Percentiles rank a stretch among this genome's conserved stretches.
These are phyloP conservation scores for Urocynchramus pylzowi DNA, from an alignment of 2,113 vertebrate species.

Conservation along the genomic window DNA sequence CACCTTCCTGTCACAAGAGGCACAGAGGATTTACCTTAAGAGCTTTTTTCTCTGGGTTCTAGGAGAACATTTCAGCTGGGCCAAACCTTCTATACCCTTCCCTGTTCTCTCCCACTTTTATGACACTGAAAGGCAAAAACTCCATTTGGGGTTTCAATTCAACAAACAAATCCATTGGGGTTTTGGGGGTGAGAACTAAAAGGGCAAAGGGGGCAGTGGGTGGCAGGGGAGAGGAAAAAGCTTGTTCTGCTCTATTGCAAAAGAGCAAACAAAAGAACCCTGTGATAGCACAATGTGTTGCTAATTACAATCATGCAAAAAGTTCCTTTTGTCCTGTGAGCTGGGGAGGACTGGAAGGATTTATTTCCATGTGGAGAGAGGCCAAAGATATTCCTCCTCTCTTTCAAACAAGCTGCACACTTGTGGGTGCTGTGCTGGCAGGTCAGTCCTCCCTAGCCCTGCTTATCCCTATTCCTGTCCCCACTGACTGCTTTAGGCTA, in stretches of 20 bases:
- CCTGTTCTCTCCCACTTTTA: background rate
- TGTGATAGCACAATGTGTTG: conserved; percentile 57
- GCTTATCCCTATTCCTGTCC: background rate
- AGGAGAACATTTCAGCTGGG: background rate
- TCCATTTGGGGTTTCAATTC: background rate
- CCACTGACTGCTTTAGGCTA: background rate
- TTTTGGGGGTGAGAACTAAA: background rate
- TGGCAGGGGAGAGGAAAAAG: conserved; percentile 10
- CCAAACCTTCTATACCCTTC: background rate
- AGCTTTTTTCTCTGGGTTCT: background rate
- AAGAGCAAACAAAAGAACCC: conserved; percentile 51
- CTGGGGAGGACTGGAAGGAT: conserved; percentile 38
- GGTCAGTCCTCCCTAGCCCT: background rate
- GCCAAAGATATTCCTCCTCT: conserved; percentile 40
- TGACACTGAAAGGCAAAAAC: background rate
- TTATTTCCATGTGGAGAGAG: conserved; percentile 36
- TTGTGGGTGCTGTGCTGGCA: background rate
- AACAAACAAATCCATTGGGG: background rate
- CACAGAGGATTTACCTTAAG: background rate
- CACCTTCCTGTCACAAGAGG: background rate
- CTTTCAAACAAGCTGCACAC: conserved; percentile 32
- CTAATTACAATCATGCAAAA: conserved; percentile 48
- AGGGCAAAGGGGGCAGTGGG: background rate
- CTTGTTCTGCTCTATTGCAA: conserved; percentile 6
- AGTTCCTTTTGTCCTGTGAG: conserved; percentile 52